Evolutionary conservation across 2,797 vertebrate genomes (phyloP).

Genomic region (Mus caroli): DNA sequence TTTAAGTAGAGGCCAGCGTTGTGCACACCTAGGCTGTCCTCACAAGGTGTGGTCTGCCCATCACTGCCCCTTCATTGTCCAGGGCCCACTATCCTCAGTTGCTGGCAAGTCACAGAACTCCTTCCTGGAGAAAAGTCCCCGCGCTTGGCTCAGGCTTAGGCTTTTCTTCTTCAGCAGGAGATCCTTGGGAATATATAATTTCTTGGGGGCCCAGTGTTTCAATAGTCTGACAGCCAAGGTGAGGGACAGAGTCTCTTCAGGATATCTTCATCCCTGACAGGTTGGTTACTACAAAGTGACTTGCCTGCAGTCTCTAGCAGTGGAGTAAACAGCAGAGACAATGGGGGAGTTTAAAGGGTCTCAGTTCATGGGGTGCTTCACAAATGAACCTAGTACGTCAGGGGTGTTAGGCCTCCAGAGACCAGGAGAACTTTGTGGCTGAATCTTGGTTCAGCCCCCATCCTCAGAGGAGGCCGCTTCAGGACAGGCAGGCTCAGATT

Average conservation of each 20-base stretch:
- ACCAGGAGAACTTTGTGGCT: neutral
- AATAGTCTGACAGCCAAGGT: neutral
- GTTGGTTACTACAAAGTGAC: neutral
- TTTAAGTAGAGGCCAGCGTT: neutral
- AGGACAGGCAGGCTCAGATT: neutral
- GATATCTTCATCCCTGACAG: neutral
- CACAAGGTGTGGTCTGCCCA: neutral
- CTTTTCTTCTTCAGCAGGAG: neutral
- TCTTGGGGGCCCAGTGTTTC: neutral
- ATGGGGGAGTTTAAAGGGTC: neutral
- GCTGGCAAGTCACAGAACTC: neutral
- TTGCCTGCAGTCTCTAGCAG: neutral
- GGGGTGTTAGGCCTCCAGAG: neutral
- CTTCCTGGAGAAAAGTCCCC: neutral
- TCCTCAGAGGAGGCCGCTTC: neutral
- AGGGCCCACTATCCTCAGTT: neutral
- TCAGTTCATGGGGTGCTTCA: neutral
- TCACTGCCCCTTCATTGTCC: neutral
- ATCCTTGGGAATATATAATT: neutral
- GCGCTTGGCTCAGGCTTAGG: neutral
- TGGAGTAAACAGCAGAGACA: neutral
- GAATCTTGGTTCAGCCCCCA: neutral
- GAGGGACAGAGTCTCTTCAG: neutral
- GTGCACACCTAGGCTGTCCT: neutral
- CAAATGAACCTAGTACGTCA: neutral